These are phyloP conservation scores for Ochropacha duplaris DNA, from an alignment of 2,888 invertebrate genomes.

Conservation along the genomic window DNA sequence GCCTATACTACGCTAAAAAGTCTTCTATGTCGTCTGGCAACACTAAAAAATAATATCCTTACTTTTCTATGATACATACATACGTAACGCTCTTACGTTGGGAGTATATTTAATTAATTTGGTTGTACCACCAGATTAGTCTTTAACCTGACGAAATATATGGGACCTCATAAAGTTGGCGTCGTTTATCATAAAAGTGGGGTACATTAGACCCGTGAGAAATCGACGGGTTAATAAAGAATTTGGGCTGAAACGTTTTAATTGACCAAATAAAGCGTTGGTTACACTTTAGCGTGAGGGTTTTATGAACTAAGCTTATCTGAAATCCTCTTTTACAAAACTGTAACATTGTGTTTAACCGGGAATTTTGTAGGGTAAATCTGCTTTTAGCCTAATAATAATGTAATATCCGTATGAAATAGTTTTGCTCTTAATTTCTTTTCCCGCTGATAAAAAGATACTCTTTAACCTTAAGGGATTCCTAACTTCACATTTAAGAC, in stretches of 20 bases:
- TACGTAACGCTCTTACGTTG: too few relatives aligned
- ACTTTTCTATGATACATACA: too few relatives aligned
- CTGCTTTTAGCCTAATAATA: too few relatives aligned
- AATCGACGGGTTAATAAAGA: constrained; percentile 29
- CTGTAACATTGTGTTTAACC: not conserved
- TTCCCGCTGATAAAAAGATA: not conserved
- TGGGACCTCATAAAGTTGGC: constrained; percentile 25
- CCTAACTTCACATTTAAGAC: too few relatives aligned
- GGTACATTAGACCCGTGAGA: constrained; percentile 24
- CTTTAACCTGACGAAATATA: constrained; percentile 9
- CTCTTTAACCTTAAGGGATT: too few relatives aligned
- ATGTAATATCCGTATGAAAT: too few relatives aligned
- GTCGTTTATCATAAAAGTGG: constrained; percentile 24
- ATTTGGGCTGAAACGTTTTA: constrained; percentile 27
- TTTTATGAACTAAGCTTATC: constrained; percentile 7
- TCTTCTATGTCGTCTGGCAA: too few relatives aligned
- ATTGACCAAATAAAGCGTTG: constrained; percentile 26
- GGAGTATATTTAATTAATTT: too few relatives aligned
- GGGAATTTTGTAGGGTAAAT: not conserved
- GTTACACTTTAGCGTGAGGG: constrained; percentile 17
- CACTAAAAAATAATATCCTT: too few relatives aligned
- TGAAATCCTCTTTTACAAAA: not conserved
- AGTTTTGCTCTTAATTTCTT: too few relatives aligned
- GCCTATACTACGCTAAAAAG: too few relatives aligned
- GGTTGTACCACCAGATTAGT: not conserved